Evolutionary conservation across 2,797 vertebrate genomes (phyloP), one percentile per base, ranked within the genome.

Genomic region (Garrulus glandarius): DNA sequence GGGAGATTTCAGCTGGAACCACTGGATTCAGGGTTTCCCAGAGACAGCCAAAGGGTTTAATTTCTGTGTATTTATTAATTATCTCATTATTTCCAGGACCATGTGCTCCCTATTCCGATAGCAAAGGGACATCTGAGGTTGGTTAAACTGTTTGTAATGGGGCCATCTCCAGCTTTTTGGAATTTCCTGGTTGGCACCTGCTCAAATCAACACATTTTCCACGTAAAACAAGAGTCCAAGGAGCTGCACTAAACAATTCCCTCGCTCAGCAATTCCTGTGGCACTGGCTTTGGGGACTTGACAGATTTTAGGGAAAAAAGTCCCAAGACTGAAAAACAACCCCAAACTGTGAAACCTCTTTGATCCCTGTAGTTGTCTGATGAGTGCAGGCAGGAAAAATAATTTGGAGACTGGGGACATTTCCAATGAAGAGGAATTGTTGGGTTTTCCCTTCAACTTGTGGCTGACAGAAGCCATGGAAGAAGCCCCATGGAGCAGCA

Each of bases 111-210:
- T 50, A 93, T 97, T 96, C 84, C 12, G 18, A 63, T 83, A 91
- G n/a, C 1, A 6, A 84, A 84, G 77, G 89, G 90, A 96, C 97
- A 97, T 96, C 96, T 97, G 97, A 98, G 96, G 77, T 61, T 94
- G 89, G 90, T 97, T 97, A 97, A 94, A n/a, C 78, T 89, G 78
- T 96, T 97, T 97, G 96, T 86, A 90, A 86, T 13, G 22, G 91
- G 93, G 91, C 94, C 94, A 96, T 97, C 96, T 96, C 95, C 92
- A 94, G 80, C 50, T 93, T 93, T 84, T 77, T 89, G 97, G 97
- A 95, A 97, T 98, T 97, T 98, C 96, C 97, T 94, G 87, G 80
- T 13, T 85, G 94, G 94, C 94, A 87, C 2, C 12, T 27, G n/a
- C 68, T 88, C 94, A 95, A 47, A 92, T 78, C 55, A 50, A 69